Evolutionary conservation across 2,113 vertebrate genomes (phyloP).

Genomic region (Nicator chloris): DNA sequence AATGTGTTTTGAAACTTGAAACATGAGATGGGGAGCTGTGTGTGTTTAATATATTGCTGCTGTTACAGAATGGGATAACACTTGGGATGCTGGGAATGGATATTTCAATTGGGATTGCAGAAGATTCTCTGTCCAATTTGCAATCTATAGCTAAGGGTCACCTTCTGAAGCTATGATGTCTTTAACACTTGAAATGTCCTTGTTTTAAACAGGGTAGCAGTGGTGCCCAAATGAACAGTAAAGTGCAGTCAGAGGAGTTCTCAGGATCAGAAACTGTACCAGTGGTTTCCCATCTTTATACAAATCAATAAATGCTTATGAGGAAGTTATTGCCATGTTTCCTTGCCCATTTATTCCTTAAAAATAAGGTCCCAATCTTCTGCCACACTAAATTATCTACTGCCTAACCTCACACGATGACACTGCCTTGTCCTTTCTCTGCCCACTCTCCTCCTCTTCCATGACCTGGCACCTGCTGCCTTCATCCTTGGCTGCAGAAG

Average conservation of each 20-base stretch:
- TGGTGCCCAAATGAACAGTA: neutral
- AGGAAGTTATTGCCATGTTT: neutral
- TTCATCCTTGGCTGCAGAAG: neutral
- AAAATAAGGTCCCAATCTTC: neutral
- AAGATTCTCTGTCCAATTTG: neutral
- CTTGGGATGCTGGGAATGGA: neutral
- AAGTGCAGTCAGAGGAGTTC: neutral
- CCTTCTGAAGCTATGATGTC: neutral
- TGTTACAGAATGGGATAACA: neutral
- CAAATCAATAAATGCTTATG: neutral
- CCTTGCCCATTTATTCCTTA: neutral
- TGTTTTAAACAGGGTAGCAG: neutral
- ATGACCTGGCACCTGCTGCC: neutral
- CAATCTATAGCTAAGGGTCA: neutral
- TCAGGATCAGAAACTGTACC: neutral
- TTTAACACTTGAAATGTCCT: neutral
- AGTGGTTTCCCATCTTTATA: neutral
- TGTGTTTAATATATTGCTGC: neutral
- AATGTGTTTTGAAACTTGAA: neutral
- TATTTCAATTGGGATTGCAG: neutral
- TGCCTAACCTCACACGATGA: neutral
- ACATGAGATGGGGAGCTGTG: neutral
- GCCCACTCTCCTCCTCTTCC: neutral
- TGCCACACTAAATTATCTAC: neutral
- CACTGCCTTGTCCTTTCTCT: neutral